Conservation (phyloP, 2,113 vertebrate species). For the Anthoscopus minutus region DNA sequence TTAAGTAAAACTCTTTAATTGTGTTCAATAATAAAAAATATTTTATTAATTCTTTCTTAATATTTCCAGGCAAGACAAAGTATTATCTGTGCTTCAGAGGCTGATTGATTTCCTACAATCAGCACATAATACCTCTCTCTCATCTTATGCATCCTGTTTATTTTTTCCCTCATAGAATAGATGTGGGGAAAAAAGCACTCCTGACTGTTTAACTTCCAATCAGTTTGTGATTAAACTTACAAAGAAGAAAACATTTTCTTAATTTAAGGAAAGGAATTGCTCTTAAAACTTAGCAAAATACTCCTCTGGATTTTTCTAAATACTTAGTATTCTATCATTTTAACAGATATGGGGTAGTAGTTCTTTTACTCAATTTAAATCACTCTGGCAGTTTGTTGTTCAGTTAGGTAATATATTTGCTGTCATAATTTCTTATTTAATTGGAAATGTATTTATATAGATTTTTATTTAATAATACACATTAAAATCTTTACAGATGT, state of each 20-base stretch:
- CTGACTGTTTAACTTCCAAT: neutral
- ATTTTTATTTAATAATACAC: neutral
- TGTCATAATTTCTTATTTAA: neutral
- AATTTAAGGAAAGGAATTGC: neutral
- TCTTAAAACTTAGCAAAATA: neutral
- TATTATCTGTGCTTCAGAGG: neutral
- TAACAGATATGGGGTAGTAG: neutral
- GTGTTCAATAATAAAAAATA: neutral
- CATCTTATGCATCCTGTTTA: neutral
- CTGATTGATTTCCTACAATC: neutral
- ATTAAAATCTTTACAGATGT: neutral
- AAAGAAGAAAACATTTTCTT: neutral
- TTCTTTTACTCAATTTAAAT: neutral
- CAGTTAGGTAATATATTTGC: neutral
- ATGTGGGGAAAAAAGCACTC: neutral
- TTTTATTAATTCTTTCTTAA: neutral
- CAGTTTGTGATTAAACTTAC: neutral
- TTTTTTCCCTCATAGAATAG: neutral
- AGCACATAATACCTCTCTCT: neutral
- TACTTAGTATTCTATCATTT: neutral
- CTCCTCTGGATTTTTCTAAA: neutral
- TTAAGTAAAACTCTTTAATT: neutral
- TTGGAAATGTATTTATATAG: neutral
- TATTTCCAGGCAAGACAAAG: neutral
- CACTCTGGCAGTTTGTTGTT: neutral